Evolutionary conservation across 2,113 vertebrate genomes (phyloP).

Genomic region (Leptodactylus fuscus): DNA sequence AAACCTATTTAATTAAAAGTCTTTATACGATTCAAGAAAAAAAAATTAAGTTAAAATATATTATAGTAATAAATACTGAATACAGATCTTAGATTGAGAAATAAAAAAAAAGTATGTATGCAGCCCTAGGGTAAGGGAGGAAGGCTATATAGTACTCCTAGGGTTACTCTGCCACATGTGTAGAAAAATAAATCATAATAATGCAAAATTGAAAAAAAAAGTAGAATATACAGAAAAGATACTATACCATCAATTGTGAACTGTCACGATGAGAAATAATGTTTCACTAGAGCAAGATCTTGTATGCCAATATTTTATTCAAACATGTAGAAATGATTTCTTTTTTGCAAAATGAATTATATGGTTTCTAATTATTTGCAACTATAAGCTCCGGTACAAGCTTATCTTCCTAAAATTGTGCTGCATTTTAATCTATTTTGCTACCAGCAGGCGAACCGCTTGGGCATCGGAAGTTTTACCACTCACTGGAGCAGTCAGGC

Average conservation of each 20-base stretch:
- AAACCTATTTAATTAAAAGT: slow-evolving; percentile 73
- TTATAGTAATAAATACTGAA: slow-evolving; percentile 57
- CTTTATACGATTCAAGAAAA: slow-evolving; percentile 73
- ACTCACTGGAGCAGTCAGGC: slow-evolving; percentile 16
- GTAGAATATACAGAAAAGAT: slow-evolving; percentile 62
- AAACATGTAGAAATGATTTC: slow-evolving; percentile 68
- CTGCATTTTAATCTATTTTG: slow-evolving; percentile 78
- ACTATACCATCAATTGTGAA: slow-evolving; percentile 73
- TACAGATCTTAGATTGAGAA: slow-evolving; percentile 68
- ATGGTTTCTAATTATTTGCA: slow-evolving; percentile 94
- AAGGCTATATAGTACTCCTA: slow-evolving; percentile 71
- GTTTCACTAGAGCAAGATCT: slow-evolving; percentile 71
- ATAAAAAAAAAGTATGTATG: slow-evolving; percentile 73
- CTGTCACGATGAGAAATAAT: slow-evolving; percentile 77
- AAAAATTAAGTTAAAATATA: slow-evolving; percentile 66
- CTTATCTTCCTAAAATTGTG: slow-evolving; percentile 82
- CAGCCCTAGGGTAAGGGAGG: slow-evolving; percentile 70
- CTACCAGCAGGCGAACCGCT: slow-evolving; percentile 47
- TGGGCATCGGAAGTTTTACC: slow-evolving; percentile 11
- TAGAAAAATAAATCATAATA: slow-evolving; percentile 51
- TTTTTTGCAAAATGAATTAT: slow-evolving; percentile 91
- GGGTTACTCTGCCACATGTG: slow-evolving; percentile 64
- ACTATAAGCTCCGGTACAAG: slow-evolving; percentile 95
- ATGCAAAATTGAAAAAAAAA: background rate
- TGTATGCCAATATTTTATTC: slow-evolving; percentile 82